Evolutionary conservation across 2,797 vertebrate genomes (phyloP).

Genomic region (Mycteria americana): DNA sequence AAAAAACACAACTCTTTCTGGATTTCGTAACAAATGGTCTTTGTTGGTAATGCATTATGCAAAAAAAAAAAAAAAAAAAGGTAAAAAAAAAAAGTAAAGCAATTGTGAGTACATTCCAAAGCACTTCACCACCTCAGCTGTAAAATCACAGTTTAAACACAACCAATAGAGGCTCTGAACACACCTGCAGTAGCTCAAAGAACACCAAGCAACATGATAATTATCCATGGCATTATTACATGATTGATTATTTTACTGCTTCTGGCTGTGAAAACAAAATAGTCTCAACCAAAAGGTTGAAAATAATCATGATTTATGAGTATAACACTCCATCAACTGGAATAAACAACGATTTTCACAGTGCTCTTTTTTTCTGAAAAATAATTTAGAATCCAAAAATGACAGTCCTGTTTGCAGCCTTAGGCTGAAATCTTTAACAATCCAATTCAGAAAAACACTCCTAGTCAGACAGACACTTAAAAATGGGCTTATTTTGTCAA

Average conservation of each 20-base stretch:
- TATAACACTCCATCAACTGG: constrained; percentile 47
- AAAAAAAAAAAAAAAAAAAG: not conserved
- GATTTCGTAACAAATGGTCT: not conserved
- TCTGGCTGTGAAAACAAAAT: constrained; percentile 64
- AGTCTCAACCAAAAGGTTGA: constrained; percentile 31
- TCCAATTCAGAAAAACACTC: not conserved
- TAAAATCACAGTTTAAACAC: constrained; percentile 44
- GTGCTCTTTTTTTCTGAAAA: not conserved
- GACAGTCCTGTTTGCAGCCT: not conserved
- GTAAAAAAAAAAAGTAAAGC: not conserved
- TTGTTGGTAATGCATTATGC: not conserved
- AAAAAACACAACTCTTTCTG: not conserved
- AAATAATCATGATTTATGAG: constrained; percentile 62
- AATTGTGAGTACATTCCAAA: constrained; percentile 38
- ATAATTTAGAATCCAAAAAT: constrained; percentile 10
- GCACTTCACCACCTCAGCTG: constrained; percentile 20
- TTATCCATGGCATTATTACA: constrained; percentile 51
- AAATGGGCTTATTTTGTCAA: not conserved
- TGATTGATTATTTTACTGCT: constrained; percentile 72
- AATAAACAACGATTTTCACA: constrained; percentile 26
- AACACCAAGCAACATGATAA: constrained; percentile 56
- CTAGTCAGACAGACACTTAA: not conserved
- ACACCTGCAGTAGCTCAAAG: constrained; percentile 65
- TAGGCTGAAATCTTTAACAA: not conserved
- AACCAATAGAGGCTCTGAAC: constrained; percentile 11